Conservation (phyloP, 1,140 invertebrate species). For the Mya arenaria region DNA sequence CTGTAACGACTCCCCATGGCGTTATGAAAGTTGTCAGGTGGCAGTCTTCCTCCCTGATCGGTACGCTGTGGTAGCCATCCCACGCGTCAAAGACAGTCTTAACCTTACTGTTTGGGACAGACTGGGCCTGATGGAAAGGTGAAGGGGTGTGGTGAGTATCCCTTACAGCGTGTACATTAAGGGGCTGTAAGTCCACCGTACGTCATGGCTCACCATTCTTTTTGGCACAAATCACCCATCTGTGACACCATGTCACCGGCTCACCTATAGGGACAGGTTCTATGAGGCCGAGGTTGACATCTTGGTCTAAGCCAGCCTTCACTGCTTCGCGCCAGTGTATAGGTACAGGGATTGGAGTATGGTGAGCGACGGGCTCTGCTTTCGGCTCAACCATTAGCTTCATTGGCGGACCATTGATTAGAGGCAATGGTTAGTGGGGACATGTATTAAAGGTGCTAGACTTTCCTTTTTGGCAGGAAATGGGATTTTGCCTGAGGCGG, state of each 20-base stretch:
- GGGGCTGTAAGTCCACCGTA: conserved; percentile 58
- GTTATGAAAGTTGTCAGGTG: conserved; percentile 59
- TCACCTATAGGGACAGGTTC: conserved; percentile 58
- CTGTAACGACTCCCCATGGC: too few species aligned
- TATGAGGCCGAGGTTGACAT: conserved; percentile 60
- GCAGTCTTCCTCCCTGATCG: conserved; percentile 25
- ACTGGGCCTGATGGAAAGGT: conserved; percentile 50
- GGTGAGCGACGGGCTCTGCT: conserved; percentile 23
- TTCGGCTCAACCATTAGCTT: conserved; percentile 42
- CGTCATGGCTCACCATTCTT: conserved; percentile 57
- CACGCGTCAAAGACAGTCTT: conserved; percentile 58
- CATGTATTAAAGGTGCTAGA: too few species aligned
- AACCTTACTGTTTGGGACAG: conserved; percentile 47
- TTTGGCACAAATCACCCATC: too few species aligned
- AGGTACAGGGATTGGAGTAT: conserved; percentile 51
- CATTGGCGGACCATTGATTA: conserved; percentile 55
- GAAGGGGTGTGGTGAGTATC: conserved; percentile 59
- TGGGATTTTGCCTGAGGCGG: background rate
- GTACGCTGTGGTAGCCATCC: conserved; percentile 58
- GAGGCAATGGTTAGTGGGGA: conserved; percentile 56
- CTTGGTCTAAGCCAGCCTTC: conserved; percentile 52
- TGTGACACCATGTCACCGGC: conserved; percentile 63
- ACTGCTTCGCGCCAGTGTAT: conserved; percentile 59
- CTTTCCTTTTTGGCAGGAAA: conserved; percentile 46
- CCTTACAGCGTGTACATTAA: conserved; percentile 44